Evolutionary conservation across 2,797 vertebrate genomes (phyloP).

Genomic region (Florisuga fusca): DNA sequence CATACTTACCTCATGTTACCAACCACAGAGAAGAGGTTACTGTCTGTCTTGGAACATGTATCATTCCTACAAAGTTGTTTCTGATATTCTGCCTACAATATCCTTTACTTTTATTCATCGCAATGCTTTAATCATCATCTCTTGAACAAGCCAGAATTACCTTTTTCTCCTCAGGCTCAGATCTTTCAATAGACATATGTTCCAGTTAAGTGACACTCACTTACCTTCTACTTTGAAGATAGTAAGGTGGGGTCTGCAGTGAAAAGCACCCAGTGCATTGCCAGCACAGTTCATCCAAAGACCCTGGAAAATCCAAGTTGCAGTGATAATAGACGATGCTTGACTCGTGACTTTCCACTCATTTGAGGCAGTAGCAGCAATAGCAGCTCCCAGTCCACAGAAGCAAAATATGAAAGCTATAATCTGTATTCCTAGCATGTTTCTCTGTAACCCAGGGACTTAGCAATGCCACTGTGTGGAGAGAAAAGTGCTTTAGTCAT

Average conservation of each 20-base stretch:
- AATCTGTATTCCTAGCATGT: constrained; percentile 89
- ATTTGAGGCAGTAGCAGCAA: constrained; percentile 88
- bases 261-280: constrained; percentile 90
- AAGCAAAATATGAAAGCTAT: constrained; percentile 86
- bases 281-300: constrained; percentile 95
- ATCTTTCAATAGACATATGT: not conserved
- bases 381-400: constrained; percentile 86
- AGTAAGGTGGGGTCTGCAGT: constrained; percentile 88
- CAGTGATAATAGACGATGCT: constrained; percentile 93
- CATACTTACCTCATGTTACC: not conserved
- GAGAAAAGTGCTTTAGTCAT: constrained; percentile 39
- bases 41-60: not conserved
- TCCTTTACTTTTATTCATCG: not conserved
- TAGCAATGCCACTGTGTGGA: constrained; percentile 25
- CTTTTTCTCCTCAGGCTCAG: constrained; percentile 7
- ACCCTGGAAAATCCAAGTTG: constrained; percentile 94
- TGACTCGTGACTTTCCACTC: constrained; percentile 93
- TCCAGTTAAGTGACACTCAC: constrained; percentile 13
- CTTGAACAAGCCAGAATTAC: not conserved
- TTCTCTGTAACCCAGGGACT: not conserved
- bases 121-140: not conserved
- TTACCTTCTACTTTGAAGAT: constrained; percentile 91
- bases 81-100: not conserved
- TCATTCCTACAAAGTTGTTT: not conserved
- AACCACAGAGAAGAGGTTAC: not conserved